Conservation (phyloP, 2,888 invertebrate genomes). For the Xylota sylvarum region DNA sequence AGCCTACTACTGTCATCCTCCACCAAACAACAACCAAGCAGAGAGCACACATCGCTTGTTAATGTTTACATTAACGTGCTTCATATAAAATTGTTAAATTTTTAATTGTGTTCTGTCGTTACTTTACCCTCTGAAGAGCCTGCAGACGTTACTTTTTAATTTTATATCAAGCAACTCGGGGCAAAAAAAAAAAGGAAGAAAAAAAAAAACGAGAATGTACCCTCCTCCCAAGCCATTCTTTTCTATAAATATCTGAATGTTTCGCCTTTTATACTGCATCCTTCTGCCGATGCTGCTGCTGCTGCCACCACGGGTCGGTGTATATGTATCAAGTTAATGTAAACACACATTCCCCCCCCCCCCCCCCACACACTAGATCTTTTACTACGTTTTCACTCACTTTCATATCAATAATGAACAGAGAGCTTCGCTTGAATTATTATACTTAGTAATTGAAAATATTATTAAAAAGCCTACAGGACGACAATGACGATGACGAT, state of each 20-base stretch:
- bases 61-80: conserved; percentile 76
- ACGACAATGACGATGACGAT: conserved; percentile 11
- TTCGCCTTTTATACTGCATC: conserved; percentile 72
- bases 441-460: conserved; percentile 76
- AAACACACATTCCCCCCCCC: conserved; percentile 62
- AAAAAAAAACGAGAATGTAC: conserved; percentile 23
- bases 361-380: conserved; percentile 39
- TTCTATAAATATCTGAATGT: conserved; percentile 76
- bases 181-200: conserved; percentile 24
- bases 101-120: conserved; percentile 76
- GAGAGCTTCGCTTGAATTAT: conserved; percentile 72
- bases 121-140: conserved; percentile 71
- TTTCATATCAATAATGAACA: conserved; percentile 76
- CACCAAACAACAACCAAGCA: conserved; percentile 25
- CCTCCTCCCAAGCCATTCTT: conserved; percentile 61
- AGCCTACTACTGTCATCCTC: conserved; percentile 22
- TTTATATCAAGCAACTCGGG: conserved; percentile 59
- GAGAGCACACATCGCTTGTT: conserved; percentile 51
- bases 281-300: conserved; percentile 33
- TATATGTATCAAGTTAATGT: conserved; percentile 70
- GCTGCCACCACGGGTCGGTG: not conserved
- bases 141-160: conserved; percentile 76
- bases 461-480: conserved; percentile 74
- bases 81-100: conserved; percentile 76
- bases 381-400: conserved; percentile 74